Conservation (phyloP, 1,140 invertebrate genomes). For the Oreohelix idahoensis region DNA sequence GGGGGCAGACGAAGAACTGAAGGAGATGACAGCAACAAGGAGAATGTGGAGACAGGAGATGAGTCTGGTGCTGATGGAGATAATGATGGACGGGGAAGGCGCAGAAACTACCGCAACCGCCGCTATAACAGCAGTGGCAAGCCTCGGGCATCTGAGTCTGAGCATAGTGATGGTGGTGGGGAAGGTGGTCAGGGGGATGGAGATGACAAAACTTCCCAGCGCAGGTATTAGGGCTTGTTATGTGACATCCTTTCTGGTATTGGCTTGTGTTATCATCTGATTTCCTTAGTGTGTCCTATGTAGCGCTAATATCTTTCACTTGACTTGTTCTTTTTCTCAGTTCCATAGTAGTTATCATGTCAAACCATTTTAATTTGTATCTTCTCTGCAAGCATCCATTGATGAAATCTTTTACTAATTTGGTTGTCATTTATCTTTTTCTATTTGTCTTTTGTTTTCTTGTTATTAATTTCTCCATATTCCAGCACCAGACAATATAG, state of each 20-base stretch:
- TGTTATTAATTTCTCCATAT: no score
- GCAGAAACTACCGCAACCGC: slow-evolving; percentile 42
- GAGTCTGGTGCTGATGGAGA: slow-evolving; percentile 48
- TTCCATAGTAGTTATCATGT: no score
- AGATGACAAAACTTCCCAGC: slow-evolving; percentile 47
- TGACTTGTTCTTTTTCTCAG: no score
- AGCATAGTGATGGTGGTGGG: slow-evolving; percentile 43
- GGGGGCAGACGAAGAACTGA: slow-evolving; percentile 47
- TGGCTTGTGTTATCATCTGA: no score
- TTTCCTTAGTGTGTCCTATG: no score
- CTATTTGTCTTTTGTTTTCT: no score
- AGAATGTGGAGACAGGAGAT: slow-evolving; percentile 50
- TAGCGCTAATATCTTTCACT: no score
- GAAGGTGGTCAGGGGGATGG: slow-evolving; percentile 49
- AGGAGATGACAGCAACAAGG: slow-evolving; percentile 52
- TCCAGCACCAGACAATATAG: no score
- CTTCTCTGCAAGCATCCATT: no score
- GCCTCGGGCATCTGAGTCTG: slow-evolving; percentile 42
- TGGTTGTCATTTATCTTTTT: no score
- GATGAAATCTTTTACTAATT: no score
- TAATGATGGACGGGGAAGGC: slow-evolving; percentile 41
- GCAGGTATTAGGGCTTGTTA: slow-evolving; percentile 38
- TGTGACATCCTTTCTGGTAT: background rate
- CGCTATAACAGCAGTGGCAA: slow-evolving; percentile 39
- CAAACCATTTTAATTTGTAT: no score